These are phyloP conservation scores for Chloromyia formosa DNA, from an alignment of 2,888 invertebrate genomes.

Conservation along the genomic window DNA sequence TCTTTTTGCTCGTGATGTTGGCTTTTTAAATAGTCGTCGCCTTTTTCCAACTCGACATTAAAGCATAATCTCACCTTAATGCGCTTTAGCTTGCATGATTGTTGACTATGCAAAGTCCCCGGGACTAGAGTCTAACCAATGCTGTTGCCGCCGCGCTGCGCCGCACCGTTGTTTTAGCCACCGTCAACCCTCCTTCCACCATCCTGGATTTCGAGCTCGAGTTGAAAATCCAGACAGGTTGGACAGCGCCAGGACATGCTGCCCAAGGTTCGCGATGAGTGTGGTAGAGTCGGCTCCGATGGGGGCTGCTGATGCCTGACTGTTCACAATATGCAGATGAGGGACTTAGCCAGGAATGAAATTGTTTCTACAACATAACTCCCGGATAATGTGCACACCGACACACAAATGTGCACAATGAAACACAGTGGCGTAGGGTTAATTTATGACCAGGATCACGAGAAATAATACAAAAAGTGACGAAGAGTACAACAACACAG, in stretches of 20 bases:
- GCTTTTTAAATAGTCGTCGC: constrained; percentile 39
- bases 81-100: constrained; percentile 43
- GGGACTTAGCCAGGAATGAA: constrained; percentile 28
- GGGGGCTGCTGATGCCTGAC: background rate
- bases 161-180: too few species aligned
- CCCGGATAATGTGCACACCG: constrained; percentile 36
- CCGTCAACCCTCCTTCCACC: background rate
- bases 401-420: constrained; percentile 37
- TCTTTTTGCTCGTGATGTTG: constrained; percentile 5
- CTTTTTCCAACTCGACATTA: constrained; percentile 27
- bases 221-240: too few species aligned
- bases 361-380: constrained; percentile 39
- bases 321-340: constrained; percentile 40
- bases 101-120: constrained; percentile 38
- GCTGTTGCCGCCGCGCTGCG: background rate
- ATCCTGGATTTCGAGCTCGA: too few species aligned
- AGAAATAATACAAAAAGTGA: constrained; percentile 26
- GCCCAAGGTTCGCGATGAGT: too few species aligned
- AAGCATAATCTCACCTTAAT: constrained; percentile 44
- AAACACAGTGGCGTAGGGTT: constrained; percentile 40
- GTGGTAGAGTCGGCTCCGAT: too few species aligned
- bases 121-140: background rate
- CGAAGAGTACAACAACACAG: background rate
- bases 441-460: constrained; percentile 41
- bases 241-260: too few species aligned